Conservation (phyloP, 2,797 vertebrate genomes). For the Etheostoma nigrum region DNA sequence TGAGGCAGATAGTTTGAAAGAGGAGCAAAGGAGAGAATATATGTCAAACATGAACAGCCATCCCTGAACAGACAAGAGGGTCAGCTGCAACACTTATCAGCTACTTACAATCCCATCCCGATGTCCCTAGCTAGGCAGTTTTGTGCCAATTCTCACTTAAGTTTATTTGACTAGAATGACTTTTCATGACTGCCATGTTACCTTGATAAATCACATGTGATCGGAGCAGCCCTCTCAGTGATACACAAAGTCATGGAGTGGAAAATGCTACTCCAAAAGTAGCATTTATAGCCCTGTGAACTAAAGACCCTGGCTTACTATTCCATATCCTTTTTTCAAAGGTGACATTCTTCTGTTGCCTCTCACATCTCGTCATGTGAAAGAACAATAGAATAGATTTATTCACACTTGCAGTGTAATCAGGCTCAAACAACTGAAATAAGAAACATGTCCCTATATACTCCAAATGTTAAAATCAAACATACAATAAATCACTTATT, state of each 20-base stretch:
- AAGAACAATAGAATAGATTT: not conserved
- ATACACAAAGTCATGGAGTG: not conserved
- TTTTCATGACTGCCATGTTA: conserved; percentile 6
- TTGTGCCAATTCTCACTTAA: conserved; percentile 16
- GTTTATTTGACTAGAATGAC: not conserved
- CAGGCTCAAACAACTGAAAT: not conserved
- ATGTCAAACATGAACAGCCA: conserved; percentile 38
- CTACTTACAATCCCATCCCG: not conserved
- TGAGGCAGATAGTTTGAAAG: conserved; percentile 43
- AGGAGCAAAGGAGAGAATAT: conserved; percentile 23
- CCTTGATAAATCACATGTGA: conserved; percentile 14
- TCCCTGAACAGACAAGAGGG: conserved; percentile 36
- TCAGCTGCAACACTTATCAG: conserved; percentile 38
- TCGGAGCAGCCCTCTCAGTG: not conserved
- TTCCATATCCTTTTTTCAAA: not conserved
- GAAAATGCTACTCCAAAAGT: conserved; percentile 1
- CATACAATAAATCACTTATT: conserved; percentile 1
- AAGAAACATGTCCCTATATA: not conserved
- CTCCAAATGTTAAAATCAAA: conserved; percentile 14
- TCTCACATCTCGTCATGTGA: not conserved
- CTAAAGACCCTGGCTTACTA: conserved; percentile 9
- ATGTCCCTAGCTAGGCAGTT: not conserved
- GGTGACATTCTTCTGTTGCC: not conserved
- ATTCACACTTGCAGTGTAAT: not conserved
- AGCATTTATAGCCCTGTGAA: conserved; percentile 2